phyloP scores from a whole-genome alignment of 2,113 vertebrate genomes.

The Melanotaenia duboulayi region DNA sequence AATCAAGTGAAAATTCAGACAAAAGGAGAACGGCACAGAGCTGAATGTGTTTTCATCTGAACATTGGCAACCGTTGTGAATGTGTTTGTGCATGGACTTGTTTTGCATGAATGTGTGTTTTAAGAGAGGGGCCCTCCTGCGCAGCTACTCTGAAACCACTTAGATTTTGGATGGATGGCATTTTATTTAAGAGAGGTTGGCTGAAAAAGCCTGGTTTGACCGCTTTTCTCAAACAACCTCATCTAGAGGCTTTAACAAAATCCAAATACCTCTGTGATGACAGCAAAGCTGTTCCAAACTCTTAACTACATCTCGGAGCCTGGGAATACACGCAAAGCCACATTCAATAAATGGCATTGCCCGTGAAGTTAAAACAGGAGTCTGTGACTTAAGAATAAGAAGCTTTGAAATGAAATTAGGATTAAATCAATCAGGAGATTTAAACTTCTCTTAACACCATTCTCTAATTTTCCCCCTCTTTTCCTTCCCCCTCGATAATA shows the following conservation, averaged over 20 bases:
- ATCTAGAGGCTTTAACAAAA: constrained; percentile 62
- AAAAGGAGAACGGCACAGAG: constrained; percentile 38
- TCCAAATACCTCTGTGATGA: constrained; percentile 48
- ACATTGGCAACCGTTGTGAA: neutral
- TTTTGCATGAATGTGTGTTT: constrained; percentile 12
- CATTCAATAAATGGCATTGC: constrained; percentile 45
- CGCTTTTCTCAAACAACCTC: constrained; percentile 66
- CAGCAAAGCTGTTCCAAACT: constrained; percentile 32
- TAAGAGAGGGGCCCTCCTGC: constrained; percentile 27
- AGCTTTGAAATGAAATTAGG: constrained; percentile 64
- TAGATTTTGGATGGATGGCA: constrained; percentile 55
- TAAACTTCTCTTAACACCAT: constrained; percentile 11
- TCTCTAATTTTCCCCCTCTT: constrained; percentile 13
- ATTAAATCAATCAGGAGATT: constrained; percentile 20
- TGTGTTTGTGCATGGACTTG: neutral
- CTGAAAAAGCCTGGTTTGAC: constrained; percentile 65
- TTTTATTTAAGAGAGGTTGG: constrained; percentile 49
- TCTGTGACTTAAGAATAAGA: constrained; percentile 25
- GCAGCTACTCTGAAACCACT: constrained; percentile 59
- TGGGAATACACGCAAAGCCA: constrained; percentile 51
- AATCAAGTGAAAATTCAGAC: constrained; percentile 54
- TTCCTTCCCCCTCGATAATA: constrained; percentile 6
- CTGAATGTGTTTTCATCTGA: constrained; percentile 8
- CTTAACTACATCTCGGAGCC: constrained; percentile 44
- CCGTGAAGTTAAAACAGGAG: constrained; percentile 35